Evolutionary conservation across 2,797 vertebrate species (phyloP).

Genomic region (Characodon lateralis): DNA sequence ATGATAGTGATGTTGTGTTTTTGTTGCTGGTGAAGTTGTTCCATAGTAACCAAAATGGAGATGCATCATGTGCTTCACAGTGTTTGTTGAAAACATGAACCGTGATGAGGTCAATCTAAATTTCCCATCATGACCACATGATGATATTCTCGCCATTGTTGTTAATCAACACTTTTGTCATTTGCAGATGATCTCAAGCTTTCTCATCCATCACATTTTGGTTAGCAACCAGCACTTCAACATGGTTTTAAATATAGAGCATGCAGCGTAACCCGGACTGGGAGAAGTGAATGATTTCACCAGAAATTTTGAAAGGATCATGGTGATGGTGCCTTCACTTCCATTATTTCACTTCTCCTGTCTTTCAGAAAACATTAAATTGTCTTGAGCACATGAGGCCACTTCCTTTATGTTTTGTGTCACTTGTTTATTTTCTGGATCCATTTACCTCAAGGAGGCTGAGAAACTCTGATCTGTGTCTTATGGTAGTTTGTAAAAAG

Average conservation of each 20-base stretch:
- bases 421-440: neutral
- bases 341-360: conserved; percentile 57
- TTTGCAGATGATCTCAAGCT: conserved; percentile 1
- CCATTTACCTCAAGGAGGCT: neutral
- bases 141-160: conserved; percentile 16
- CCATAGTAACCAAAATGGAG: neutral
- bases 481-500: neutral
- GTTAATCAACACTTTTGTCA: conserved; percentile 22
- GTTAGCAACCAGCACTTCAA: neutral
- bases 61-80: neutral
- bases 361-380: neutral
- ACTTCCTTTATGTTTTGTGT: conserved; percentile 29
- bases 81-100: neutral
- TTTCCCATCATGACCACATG: conserved; percentile 7
- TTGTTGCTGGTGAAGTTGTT: neutral
- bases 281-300: conserved; percentile 43
- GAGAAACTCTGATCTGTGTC: neutral
- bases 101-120: neutral
- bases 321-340: neutral
- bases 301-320: conserved; percentile 50
- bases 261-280: conserved; percentile 19
- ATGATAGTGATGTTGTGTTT: conserved; percentile 1
- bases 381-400: conserved; percentile 33
- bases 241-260: neutral
- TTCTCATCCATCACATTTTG: neutral